A percentile compares a stretch with the other conserved stretches of the same genome.
phyloP scores from a whole-genome alignment of 2,113 vertebrate genomes.

The Psettodes erumei region DNA sequence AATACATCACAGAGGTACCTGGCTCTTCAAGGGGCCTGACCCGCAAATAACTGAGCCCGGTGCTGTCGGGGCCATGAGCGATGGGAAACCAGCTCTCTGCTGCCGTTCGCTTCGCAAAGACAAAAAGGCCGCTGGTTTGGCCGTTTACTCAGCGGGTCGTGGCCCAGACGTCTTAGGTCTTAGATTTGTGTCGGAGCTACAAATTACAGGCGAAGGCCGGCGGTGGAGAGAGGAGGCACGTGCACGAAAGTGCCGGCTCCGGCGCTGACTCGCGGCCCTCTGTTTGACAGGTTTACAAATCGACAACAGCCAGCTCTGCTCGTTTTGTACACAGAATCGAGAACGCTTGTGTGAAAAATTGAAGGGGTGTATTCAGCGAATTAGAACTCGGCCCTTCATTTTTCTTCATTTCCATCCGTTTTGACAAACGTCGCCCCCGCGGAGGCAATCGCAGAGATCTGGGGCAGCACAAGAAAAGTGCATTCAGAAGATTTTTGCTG shows the following conservation, averaged over 20 bases:
- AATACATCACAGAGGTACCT: conserved; percentile 25
- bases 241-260: neutral
- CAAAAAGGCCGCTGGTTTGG: conserved; percentile 3
- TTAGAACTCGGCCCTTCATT: neutral
- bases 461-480: neutral
- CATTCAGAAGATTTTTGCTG: no score
- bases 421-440: neutral
- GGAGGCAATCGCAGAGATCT: neutral
- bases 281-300: neutral
- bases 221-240: neutral
- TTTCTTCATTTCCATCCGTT: neutral
- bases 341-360: neutral
- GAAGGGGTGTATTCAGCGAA: neutral
- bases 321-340: neutral
- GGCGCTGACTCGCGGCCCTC: neutral
- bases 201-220: neutral
- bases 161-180: neutral
- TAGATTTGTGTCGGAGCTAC: neutral
- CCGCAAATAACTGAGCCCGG: conserved; percentile 13
- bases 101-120: neutral
- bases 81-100: conserved; percentile 26
- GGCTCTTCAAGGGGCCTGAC: conserved; percentile 29
- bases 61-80: neutral
- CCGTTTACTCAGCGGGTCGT: neutral
- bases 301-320: neutral